Evolutionary conservation across 2,797 vertebrate genomes (phyloP), one percentile per base, ranked within the genome.

Genomic region (Spatula clypeata): DNA sequence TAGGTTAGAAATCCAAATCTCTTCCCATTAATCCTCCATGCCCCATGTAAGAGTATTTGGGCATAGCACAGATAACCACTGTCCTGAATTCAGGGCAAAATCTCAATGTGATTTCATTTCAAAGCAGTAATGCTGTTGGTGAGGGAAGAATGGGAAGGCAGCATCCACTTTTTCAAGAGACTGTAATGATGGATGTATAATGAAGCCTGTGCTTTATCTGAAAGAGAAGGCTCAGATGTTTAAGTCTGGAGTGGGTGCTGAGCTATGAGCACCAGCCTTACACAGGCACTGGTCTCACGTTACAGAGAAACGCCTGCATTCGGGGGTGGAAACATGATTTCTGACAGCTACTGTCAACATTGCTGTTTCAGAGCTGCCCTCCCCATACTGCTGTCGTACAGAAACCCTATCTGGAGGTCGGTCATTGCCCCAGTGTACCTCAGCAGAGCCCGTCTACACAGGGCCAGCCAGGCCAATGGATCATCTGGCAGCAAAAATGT

Each of bases 241-340:
- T 13, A 36, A 77, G 58, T 29, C 19, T 27, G 9, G 57, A 72
- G 27, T 18, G 24, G 4, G 3, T 31, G 51, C 16, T 64, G 47
- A 66, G 26, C 55, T 76, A 69, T 20, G 67, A 44, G n/a, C 11
- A 34, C 14, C 0, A 0, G 10, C 4, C 23, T 82, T 84, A 51
- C 7, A 4, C 9, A 67, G 58, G 19, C 29, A 51, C 16, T 40
- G 24, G 0, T 32, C 13, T 40, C n/a, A 27, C 16, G 3, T 76
- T 55, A 51, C 32, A 51, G 44, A 76, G 60, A 90, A 84, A 73
- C 40, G 42, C 20, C 40, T 31, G 27, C 20, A 21, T 76, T 54
- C 11, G 4, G 70, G 38, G 12, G 2, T 55, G n/a, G 49, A 77
- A 86, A 65, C 5, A 42, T 49, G 23, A 32, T 57, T 88, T 64